phyloP scores from a whole-genome alignment of 2,113 vertebrate genomes.

The Sylvia atricapilla region DNA sequence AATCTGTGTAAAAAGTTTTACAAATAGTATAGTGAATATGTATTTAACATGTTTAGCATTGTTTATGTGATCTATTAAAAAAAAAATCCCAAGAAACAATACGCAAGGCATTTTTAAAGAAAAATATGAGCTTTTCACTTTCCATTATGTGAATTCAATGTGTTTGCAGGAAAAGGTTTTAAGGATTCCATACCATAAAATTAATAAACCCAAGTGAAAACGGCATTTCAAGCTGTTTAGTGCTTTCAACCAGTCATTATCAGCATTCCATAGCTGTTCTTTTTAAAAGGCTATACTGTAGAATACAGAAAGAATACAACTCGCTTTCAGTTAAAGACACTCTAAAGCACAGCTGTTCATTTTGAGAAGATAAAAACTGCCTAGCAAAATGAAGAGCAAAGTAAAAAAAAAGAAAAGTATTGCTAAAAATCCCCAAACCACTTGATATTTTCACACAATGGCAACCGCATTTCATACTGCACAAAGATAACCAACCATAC shows the following conservation, averaged over 20 bases:
- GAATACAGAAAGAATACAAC: neutral
- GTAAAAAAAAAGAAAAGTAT: neutral
- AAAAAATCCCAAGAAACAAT: neutral
- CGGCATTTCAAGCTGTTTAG: neutral
- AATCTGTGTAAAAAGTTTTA: constrained; percentile 77
- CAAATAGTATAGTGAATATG: neutral
- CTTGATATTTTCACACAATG: neutral
- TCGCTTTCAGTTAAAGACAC: neutral
- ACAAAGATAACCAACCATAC: neutral
- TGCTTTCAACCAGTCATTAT: neutral
- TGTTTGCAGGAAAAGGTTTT: neutral
- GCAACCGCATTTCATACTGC: neutral
- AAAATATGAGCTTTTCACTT: neutral
- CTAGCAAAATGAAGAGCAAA: neutral
- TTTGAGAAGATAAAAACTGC: neutral
- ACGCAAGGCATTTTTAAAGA: neutral
- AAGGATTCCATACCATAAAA: neutral
- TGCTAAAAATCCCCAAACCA: neutral
- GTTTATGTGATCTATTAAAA: neutral
- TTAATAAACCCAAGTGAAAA: neutral
- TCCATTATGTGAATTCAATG: neutral
- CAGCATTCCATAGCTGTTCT: neutral
- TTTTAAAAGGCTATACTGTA: neutral
- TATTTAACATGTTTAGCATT: neutral
- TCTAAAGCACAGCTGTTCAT: neutral